These are phyloP conservation scores for Kryphioiulus occultus DNA, from an alignment of 2,888 invertebrate species.

Conservation along the genomic window DNA sequence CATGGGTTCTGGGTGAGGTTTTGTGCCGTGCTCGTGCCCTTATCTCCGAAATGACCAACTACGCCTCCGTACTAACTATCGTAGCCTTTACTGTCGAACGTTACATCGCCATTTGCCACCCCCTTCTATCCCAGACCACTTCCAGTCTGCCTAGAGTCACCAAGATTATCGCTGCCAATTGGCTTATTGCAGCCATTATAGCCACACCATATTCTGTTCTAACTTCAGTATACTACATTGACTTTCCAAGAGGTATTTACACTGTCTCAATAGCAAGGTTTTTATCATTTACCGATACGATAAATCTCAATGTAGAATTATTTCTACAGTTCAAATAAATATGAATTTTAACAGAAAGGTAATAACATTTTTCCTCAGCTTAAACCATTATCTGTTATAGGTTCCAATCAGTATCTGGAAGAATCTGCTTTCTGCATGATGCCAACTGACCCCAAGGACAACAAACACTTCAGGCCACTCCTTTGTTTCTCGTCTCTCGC, in stretches of 20 bases:
- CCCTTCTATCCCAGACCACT: conserved; percentile 81
- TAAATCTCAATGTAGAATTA: too few species aligned
- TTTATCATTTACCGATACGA: too few species aligned
- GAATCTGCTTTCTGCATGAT: conserved; percentile 85
- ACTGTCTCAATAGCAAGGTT: not conserved
- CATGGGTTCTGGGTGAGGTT: conserved; percentile 79
- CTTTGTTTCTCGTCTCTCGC: conserved; percentile 81
- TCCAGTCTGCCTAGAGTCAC: conserved; percentile 82
- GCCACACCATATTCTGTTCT: conserved; percentile 73
- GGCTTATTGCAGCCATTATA: conserved; percentile 77
- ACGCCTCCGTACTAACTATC: conserved; percentile 89
- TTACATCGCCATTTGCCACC: conserved; percentile 90
- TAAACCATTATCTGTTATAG: not conserved
- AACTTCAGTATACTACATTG: conserved; percentile 76
- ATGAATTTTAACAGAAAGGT: too few species aligned
- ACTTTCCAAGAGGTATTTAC: conserved; percentile 72
- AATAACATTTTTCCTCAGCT: too few species aligned
- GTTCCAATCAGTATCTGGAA: conserved; percentile 57
- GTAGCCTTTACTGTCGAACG: conserved; percentile 91
- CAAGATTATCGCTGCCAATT: conserved; percentile 78
- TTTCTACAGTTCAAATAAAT: too few species aligned
- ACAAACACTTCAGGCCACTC: conserved; percentile 71
- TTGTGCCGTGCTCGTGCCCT: conserved; percentile 84
- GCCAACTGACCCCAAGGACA: conserved; percentile 64
- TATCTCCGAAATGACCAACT: conserved; percentile 73